phyloP scores from a whole-genome alignment of 92 coral and sea anemone species.

The Palythoa grandis region DNA sequence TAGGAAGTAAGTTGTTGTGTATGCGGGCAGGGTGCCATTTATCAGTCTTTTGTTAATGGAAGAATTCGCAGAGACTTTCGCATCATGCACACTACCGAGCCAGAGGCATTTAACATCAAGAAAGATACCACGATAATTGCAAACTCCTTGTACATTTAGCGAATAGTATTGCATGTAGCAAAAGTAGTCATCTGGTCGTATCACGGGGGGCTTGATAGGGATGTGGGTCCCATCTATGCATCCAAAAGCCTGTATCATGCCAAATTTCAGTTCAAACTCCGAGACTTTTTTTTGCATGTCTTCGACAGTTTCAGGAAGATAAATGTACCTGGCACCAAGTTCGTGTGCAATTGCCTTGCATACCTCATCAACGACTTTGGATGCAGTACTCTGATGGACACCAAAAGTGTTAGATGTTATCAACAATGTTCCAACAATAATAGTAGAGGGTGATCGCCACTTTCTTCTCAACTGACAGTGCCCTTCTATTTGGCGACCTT shows the following conservation, averaged over 20 bases:
- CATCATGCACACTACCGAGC: conserved; percentile 56
- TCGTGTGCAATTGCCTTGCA: neutral
- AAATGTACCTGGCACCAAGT: neutral
- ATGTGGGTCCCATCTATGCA: conserved; percentile 44
- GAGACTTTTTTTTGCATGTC: conserved; percentile 42
- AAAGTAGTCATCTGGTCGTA: conserved; percentile 34
- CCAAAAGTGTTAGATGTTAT: neutral
- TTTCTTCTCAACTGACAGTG: neutral
- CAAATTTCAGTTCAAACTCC: conserved; percentile 32
- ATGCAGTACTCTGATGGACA: neutral
- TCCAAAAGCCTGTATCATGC: conserved; percentile 47
- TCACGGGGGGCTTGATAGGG: neutral
- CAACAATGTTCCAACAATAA: neutral
- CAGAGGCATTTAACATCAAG: conserved; percentile 51
- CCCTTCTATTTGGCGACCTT: neutral
- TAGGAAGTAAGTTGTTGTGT: conserved; percentile 8
- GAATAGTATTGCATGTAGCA: conserved; percentile 34
- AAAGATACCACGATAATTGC: conserved; percentile 42
- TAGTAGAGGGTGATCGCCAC: neutral
- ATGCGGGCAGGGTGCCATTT: conserved; percentile 25
- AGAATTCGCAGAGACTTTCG: conserved; percentile 48
- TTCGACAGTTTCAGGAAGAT: neutral
- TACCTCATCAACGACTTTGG: neutral
- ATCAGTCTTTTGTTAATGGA: conserved; percentile 34
- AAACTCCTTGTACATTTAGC: conserved; percentile 30